These are phyloP conservation scores for Parnassius smintheus DNA, from an alignment of 2,888 invertebrate genomes.

Conservation along the genomic window DNA sequence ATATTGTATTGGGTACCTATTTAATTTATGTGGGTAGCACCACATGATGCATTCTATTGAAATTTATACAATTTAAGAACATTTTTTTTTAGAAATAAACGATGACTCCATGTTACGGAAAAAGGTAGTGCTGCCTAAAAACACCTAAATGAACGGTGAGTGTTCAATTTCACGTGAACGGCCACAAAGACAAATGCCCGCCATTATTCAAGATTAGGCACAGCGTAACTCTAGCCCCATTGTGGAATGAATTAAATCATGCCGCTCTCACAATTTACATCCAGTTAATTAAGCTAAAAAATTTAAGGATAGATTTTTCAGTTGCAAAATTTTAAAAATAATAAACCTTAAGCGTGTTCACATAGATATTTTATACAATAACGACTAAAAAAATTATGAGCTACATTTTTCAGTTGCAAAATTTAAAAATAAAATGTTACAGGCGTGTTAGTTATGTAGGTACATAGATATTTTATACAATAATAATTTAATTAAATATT, in stretches of 20 bases:
- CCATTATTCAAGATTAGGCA: conserved; percentile 66
- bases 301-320: conserved; percentile 3
- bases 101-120: conserved; percentile 1
- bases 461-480: too few species aligned
- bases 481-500: conserved; percentile 10
- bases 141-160: conserved; percentile 45
- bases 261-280: conserved; percentile 26
- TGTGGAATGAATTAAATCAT: conserved; percentile 37
- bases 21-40: too few species aligned
- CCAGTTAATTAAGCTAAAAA: conserved; percentile 25
- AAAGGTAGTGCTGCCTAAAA: conserved; percentile 19
- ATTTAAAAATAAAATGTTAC: too few species aligned
- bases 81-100: conserved; percentile 1
- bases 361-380: too few species aligned
- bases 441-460: too few species aligned
- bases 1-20: too few species aligned
- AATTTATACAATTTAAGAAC: too few species aligned
- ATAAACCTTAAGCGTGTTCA: too few species aligned
- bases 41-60: too few species aligned
- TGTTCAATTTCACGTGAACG: conserved; percentile 57
- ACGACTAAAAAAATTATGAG: conserved; percentile 5
- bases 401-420: not conserved
- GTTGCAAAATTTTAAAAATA: not conserved
- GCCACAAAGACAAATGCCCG: conserved; percentile 54
- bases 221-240: conserved; percentile 36